Evolutionary conservation across 2,113 vertebrate species (phyloP).

Genomic region (Saguinus midas): DNA sequence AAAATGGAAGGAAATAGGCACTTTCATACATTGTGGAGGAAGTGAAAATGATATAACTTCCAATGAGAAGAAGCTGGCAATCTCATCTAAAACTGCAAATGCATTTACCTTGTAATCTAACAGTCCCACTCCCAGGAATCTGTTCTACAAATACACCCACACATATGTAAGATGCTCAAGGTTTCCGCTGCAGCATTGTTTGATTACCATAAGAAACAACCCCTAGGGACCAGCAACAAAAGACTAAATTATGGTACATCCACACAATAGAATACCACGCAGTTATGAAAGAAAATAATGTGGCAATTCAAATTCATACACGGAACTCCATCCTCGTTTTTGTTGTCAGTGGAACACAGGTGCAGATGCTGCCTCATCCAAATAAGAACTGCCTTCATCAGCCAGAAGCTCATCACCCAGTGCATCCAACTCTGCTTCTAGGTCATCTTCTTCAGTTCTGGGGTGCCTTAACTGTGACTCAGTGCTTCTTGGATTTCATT

Average conservation of each 20-base stretch:
- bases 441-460: no score
- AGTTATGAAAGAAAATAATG: not conserved
- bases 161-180: not conserved
- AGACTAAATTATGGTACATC: not conserved
- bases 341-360: slow-evolving; percentile 21
- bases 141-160: not conserved
- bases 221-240: not conserved
- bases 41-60: not conserved
- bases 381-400: no score
- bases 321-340: slow-evolving; percentile 96
- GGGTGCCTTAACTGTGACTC: no score
- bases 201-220: not conserved
- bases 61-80: slow-evolving; percentile 22
- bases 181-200: not conserved
- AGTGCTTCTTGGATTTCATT: no score
- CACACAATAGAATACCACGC: not conserved
- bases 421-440: no score
- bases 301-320: slow-evolving; percentile 95
- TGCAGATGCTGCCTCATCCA: no score
- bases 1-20: slow-evolving; percentile 3
- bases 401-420: no score
- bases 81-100: slow-evolving; percentile 8
- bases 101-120: slow-evolving; percentile 5
- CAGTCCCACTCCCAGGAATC: not conserved
- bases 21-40: not conserved